Evolutionary conservation across 2,888 invertebrate genomes (phyloP).

Genomic region (Ectobius pallidus): DNA sequence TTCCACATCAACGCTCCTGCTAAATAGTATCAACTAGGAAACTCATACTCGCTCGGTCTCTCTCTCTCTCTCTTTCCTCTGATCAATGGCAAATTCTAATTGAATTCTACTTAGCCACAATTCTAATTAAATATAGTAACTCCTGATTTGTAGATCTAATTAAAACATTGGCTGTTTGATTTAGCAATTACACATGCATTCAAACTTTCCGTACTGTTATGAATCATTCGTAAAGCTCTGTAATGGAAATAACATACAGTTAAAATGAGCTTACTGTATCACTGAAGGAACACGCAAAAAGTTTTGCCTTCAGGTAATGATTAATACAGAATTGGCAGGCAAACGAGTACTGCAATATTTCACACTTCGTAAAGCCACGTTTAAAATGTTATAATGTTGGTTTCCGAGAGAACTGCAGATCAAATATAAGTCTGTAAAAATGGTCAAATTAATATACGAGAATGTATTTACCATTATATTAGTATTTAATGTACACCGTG

Average conservation of each 20-base stretch:
- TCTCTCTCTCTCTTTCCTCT: too few relatives aligned
- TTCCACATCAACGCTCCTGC: neutral
- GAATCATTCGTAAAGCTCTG: neutral
- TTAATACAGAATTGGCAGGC: neutral
- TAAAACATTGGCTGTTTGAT: neutral
- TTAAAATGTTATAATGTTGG: too few relatives aligned
- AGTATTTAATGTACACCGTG: too few relatives aligned
- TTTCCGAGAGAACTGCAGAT: too few relatives aligned
- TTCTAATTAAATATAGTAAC: slow-evolving; percentile 12
- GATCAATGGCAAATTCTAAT: slow-evolving; percentile 9
- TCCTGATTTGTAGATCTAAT: neutral
- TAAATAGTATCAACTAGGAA: neutral
- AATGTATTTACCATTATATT: too few relatives aligned
- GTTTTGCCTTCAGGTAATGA: too few relatives aligned
- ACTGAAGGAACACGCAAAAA: too few relatives aligned
- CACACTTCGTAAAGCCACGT: too few relatives aligned
- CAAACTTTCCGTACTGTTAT: neutral
- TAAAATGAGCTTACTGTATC: neutral
- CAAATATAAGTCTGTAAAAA: too few relatives aligned
- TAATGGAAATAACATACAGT: neutral
- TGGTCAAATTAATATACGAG: too few relatives aligned
- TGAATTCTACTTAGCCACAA: slow-evolving; percentile 9
- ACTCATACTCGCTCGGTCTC: too few relatives aligned
- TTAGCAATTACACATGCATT: neutral
- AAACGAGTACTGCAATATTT: neutral